Evolutionary conservation across 2,797 vertebrate genomes (phyloP), one percentile per base, ranked within the genome.

Genomic region (Sitta carolinensis): DNA sequence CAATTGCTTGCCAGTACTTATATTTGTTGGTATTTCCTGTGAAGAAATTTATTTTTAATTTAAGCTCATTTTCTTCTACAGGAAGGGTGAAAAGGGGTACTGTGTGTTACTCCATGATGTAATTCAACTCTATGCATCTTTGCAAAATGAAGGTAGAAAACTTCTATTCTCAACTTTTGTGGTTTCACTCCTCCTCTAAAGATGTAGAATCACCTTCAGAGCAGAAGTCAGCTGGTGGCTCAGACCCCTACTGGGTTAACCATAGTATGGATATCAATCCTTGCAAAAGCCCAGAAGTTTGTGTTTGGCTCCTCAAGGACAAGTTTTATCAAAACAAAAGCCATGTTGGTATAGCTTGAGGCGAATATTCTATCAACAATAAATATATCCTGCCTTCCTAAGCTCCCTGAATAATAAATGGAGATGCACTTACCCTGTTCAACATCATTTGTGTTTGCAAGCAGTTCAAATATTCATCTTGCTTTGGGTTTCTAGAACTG

Each of bases 401-500:
- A 75, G 66, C 40, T 66, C 19, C 78, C 48, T 93, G 73, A 66
- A 78, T 95, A 87, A 72, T 72, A 95, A 94, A 94, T 91, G 72
- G 77, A 89, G 91, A 76, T 94, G 77, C 87, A 84, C 80, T 94
- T 96, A 81, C 32, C 36, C 69, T 55, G 55, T 58, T 96, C 61
- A 82, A 68, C 67, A 76, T 43, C 58, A 92, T 92, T 45, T 87
- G 70, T 93, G 43, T 91, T 92, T 86, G 74, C 63, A 77, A 84
- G 54, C 54, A 78, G n/a, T 73, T 95, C 82, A 93, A 70, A 94
- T 94, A 94, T 93, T 94, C 88, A 94, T 91, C 32, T 61, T 84
- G 73, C 64, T 90, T 92, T 79, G 26, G 42, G 79, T 88, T 80
- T 52, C 82, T 87, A 21, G 54, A 38, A 27, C 16, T 42, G 87